These are phyloP conservation scores for Minunthozetes semirufus DNA, from an alignment of 2,888 invertebrate species.

Conservation along the genomic window DNA sequence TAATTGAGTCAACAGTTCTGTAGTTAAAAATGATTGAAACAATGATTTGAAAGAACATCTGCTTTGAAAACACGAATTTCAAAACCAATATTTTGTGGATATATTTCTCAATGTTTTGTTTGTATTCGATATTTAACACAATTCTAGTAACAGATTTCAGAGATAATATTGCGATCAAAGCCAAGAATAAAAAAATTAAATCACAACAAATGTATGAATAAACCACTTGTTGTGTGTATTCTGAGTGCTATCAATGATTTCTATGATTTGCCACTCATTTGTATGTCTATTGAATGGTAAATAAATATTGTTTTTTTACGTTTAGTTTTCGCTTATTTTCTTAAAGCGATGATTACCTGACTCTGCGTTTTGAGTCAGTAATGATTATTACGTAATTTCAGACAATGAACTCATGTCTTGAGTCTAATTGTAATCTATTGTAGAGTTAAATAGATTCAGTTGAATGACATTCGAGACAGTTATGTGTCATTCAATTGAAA, in stretches of 20 bases:
- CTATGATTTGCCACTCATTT: not conserved
- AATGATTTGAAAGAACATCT: not conserved
- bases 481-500: slow-evolving; percentile 8
- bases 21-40: not conserved
- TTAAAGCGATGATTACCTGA: not conserved
- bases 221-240: too few species aligned
- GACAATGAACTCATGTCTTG: slow-evolving; percentile 17
- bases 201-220: too few species aligned
- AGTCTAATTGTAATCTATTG: not conserved
- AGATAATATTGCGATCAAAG: not conserved
- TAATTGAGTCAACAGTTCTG: not conserved
- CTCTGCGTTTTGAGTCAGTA: not conserved
- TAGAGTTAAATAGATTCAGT: not conserved
- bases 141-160: not conserved
- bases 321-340: not conserved
- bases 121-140: not conserved
- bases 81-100: not conserved
- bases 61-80: slow-evolving; percentile 12
- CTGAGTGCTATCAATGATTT: not conserved
- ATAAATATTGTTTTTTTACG: not conserved
- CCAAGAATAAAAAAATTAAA: too few species aligned
- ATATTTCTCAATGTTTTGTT: not conserved
- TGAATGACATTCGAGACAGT: slow-evolving; percentile 25
- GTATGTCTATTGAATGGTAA: not conserved
- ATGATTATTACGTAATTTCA: slow-evolving; percentile 13